Evolutionary conservation across 2,888 invertebrate species (phyloP), one percentile per base, ranked within the genome.

Genomic region (Sthenelais limicola): DNA sequence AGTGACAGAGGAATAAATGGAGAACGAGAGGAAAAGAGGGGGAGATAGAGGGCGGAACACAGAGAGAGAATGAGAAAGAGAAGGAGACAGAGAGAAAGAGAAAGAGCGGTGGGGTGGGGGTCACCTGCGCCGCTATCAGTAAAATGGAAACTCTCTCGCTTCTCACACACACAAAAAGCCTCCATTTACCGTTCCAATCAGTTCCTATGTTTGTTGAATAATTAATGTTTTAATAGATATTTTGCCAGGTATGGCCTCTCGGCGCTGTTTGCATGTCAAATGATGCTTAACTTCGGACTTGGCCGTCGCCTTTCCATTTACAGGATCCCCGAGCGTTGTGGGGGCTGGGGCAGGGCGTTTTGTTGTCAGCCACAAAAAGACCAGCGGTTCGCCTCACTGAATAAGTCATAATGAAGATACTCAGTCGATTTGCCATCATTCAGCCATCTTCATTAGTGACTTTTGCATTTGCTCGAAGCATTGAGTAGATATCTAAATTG

Each of bases 141-240:
- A 62, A 62, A 62, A 43, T 62, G 62, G 62, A 35, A 35, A 26
- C n/a, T 9, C 43, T 12, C 43, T 32, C 1, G n/a, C n/a, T n/a
- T n/a, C n/a, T n/a, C n/a, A n/a, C n/a, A n/a, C n/a, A n/a, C 35
- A 5, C 26, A 62, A 35, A 62, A 62, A 62, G 43, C 62, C 38
- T 21, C 38, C 62, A 62, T 62, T 62, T 38, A n/a, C 62, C 62
- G 43, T 62, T 43, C 62, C 62, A 62, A 62, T 62, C 62, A 62
- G 38, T 62, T 62, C 43, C 62, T 62, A 62, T 62, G 62, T 62
- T 62, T 62, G 9, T n/a, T 62, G 62, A 62, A 62, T 62, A 38
- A 62, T 62, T 62, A 38, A 62, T 62, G 62, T 62, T 62, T 43
- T 62, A 62, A 62, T 62, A 62, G 62, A 43, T 15, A 62, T 24